These are phyloP conservation scores for Paramuricea clavata DNA, from an alignment of 92 coral and sea anemone species.

Conservation along the genomic window DNA sequence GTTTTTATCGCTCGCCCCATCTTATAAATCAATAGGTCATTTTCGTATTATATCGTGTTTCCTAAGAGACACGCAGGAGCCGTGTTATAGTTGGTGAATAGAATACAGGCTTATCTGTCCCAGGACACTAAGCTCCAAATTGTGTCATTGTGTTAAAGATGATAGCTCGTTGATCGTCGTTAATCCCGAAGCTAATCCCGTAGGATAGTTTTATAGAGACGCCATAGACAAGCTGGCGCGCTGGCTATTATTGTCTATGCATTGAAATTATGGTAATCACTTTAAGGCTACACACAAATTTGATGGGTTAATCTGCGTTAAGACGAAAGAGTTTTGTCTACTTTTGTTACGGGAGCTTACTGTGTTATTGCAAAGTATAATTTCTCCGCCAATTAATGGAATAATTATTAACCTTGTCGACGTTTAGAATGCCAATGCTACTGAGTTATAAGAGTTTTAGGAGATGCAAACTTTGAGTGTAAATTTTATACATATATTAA, in stretches of 20 bases:
- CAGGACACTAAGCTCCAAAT: constrained; percentile 31
- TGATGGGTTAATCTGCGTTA: constrained; percentile 40
- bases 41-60: constrained; percentile 24
- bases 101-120: constrained; percentile 25
- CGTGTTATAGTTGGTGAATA: constrained; percentile 8
- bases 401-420: background rate
- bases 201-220: constrained; percentile 45
- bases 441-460: background rate
- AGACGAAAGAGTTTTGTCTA: background rate
- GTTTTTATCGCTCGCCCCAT: background rate
- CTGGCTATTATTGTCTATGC: background rate
- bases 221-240: constrained; percentile 41
- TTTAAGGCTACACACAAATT: background rate
- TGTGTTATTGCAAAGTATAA: background rate
- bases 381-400: constrained; percentile 10
- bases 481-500: no score
- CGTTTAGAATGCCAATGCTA: background rate
- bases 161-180: constrained; percentile 28
- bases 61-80: constrained; percentile 27
- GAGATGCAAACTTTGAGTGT: no score
- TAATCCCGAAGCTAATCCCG: constrained; percentile 35
- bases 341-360: constrained; percentile 2
- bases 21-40: constrained; percentile 25
- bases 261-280: constrained; percentile 4
- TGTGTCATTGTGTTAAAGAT: constrained; percentile 36